Base-by-base conservation (phyloP, 2,888 invertebrate species). In the Sinelater perroti region DNA sequence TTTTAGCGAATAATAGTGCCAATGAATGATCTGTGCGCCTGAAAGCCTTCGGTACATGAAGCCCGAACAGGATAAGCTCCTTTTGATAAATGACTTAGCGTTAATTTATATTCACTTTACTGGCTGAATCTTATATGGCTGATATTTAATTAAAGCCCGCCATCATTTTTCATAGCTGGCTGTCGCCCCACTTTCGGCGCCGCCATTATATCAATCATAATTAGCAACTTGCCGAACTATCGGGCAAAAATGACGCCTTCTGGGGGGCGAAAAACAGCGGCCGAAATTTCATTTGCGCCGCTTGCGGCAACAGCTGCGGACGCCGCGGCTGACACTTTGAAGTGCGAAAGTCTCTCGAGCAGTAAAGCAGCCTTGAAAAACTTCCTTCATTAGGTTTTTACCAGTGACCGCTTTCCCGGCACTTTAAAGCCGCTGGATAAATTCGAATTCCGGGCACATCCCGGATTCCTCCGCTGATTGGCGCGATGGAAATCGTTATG, bases 351-450 rank as follows among this genome's bases (percentile, higher is more conserved):
- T 17, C 26, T 26, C 20, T 31, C 40, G 33, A 18, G 17, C 44
- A 45, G 45, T 33, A 28, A 44, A 42, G 44, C 42, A 42, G 28
- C 40, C 51, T 51, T 51, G 28, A 42, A 51, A 53, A 53, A 53
- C 52, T 53, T 53, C 52, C 45, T 53, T 53, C 52, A 53, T 53
- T 53, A 53, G 52, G 42, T 45, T 53, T 45, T 26, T 31, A 36
- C 18, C 52, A 45, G 52, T 53, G 52, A 53, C 42, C 52, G 45
- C 44, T 42, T 53, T 53, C 36, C 51, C 26, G 44, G 45, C 42
- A 45, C 44, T 53, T 30, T 33, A 53, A 53, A 53, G 35, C 52
- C 45, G 16, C 44, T 14, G 40, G 40, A 24, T 40, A 40, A 40
- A 40, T 40, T 40, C 40, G 40, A 40, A 40, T 40, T 40, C 40